Percentiles rank a stretch among this genome's conserved stretches.
These are phyloP conservation scores for Bathybates hornii DNA, from an alignment of 2,113 vertebrate species.

Conservation along the genomic window DNA sequence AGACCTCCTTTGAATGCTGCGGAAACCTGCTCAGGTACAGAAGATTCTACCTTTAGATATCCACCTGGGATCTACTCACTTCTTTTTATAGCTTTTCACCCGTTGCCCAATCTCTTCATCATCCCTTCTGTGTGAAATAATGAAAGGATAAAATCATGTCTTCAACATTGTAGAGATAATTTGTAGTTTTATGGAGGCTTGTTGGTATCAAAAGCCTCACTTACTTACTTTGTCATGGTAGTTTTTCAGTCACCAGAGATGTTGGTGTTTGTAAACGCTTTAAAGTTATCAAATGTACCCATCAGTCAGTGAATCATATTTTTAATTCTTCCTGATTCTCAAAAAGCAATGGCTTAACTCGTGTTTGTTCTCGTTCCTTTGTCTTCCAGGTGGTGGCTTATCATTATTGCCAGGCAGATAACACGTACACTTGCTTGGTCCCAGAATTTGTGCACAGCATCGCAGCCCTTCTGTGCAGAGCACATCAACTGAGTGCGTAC, in stretches of 20 bases:
- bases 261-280: not conserved
- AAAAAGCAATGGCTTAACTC: not conserved
- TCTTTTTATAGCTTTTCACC: constrained; percentile 10
- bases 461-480: constrained; percentile 88
- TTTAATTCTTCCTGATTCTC: not conserved
- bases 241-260: not conserved
- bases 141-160: not conserved
- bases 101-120: not conserved
- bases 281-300: not conserved
- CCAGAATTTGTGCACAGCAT: constrained; percentile 96
- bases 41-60: constrained; percentile 26
- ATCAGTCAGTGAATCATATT: not conserved
- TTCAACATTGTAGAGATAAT: not conserved
- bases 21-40: not conserved
- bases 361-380: not conserved
- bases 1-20: not conserved
- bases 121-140: not conserved
- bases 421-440: constrained; percentile 95
- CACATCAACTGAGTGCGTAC: constrained; percentile 81
- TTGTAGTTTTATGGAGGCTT: not conserved
- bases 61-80: not conserved
- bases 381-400: constrained; percentile 88
- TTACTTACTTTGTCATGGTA: not conserved
- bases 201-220: not conserved
- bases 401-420: constrained; percentile 98